Conservation (phyloP, 2,797 vertebrate species). For the Rousettus madagascariensis region DNA sequence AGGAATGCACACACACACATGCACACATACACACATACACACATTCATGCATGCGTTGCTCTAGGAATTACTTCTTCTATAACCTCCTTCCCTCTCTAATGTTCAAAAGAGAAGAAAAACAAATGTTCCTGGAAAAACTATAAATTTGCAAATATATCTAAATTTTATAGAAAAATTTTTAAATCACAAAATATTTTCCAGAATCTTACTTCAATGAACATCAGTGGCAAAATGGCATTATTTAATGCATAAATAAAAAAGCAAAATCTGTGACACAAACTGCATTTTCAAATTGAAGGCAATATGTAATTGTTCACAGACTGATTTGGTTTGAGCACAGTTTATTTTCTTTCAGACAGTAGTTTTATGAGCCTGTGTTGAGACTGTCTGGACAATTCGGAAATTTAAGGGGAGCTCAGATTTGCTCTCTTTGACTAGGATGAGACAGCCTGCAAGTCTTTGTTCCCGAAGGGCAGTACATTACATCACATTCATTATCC, state of each 20-base stretch:
- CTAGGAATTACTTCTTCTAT: background rate
- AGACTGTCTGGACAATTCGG: background rate
- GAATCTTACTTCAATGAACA: background rate
- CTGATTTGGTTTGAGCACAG: background rate
- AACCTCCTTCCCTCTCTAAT: background rate
- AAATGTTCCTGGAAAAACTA: background rate
- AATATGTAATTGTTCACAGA: background rate
- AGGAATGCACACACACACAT: background rate
- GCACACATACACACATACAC: background rate
- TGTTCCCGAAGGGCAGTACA: background rate
- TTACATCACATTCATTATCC: background rate
- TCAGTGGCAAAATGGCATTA: background rate
- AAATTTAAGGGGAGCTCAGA: background rate
- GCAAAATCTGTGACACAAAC: background rate
- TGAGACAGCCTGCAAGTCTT: background rate
- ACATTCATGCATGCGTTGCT: background rate
- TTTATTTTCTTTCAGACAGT: conserved; percentile 11
- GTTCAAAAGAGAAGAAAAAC: background rate
- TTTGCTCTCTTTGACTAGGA: background rate
- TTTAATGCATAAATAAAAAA: background rate
- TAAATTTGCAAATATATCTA: background rate
- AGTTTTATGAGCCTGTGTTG: background rate
- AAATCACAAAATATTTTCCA: background rate
- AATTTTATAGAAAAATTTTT: background rate
- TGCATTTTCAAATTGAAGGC: background rate